Evolutionary conservation across 1,140 invertebrate species (phyloP).

Genomic region (Phocides pigmalion): DNA sequence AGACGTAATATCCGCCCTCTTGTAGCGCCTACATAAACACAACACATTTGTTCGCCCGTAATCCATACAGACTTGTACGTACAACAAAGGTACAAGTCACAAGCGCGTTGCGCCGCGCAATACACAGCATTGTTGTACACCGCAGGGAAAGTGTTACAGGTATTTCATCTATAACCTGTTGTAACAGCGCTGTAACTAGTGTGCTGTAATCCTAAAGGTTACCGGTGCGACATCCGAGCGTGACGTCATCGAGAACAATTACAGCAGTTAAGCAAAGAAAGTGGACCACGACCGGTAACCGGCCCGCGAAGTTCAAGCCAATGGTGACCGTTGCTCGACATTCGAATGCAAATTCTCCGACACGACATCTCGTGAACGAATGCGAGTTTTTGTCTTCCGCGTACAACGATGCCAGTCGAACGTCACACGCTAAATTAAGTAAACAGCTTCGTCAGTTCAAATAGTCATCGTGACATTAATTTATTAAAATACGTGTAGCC

Average conservation of each 20-base stretch:
- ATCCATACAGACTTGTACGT: too few species aligned
- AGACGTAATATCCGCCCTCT: too few species aligned
- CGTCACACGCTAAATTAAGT: background rate
- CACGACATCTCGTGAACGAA: constrained; percentile 19
- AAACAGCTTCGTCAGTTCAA: background rate
- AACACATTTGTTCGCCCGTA: too few species aligned
- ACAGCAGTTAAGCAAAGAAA: constrained; percentile 49
- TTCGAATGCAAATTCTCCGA: constrained; percentile 40
- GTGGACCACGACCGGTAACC: constrained; percentile 43
- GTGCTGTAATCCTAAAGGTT: constrained; percentile 31
- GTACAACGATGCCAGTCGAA: too few species aligned
- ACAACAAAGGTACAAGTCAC: too few species aligned
- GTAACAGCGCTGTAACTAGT: constrained; percentile 16
- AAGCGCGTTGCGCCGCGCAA: too few species aligned
- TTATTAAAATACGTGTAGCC: too few species aligned
- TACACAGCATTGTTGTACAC: too few species aligned
- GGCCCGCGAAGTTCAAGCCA: constrained; percentile 28
- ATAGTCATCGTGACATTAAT: background rate
- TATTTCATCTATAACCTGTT: constrained; percentile 15
- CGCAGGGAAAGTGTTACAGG: background rate
- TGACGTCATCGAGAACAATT: constrained; percentile 43
- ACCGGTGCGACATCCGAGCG: constrained; percentile 21
- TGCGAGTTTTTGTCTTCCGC: constrained; percentile 12
- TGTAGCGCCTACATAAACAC: too few species aligned
- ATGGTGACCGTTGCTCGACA: constrained; percentile 21